Conservation (phyloP, 2,113 vertebrate genomes). For the Meriones unguiculatus region DNA sequence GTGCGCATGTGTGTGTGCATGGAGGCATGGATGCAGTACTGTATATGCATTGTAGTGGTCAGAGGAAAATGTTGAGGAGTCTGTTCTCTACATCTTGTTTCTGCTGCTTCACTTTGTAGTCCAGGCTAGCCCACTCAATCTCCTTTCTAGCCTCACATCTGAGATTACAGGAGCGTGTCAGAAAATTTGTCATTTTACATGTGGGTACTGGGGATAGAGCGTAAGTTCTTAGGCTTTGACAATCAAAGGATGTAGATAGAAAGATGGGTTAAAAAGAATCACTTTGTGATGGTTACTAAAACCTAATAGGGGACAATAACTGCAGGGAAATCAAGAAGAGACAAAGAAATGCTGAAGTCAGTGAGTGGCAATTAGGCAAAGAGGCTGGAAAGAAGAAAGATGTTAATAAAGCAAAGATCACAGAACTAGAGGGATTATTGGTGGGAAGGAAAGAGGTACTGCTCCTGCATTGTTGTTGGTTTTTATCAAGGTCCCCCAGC, state of each 20-base stretch:
- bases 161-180: neutral
- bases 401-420: neutral
- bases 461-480: neutral
- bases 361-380: neutral
- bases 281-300: neutral
- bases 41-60: neutral
- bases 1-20: no score
- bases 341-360: neutral
- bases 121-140: neutral
- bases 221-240: neutral
- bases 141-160: neutral
- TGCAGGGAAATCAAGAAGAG: neutral
- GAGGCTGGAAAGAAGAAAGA: neutral
- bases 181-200: neutral
- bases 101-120: neutral
- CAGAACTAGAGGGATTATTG: neutral
- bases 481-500: neutral
- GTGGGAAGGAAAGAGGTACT: neutral
- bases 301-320: no score
- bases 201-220: neutral
- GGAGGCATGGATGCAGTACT: neutral
- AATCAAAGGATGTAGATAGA: neutral
- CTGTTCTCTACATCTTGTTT: neutral
- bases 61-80: neutral
- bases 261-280: neutral